Evolutionary conservation across 2,113 vertebrate species (phyloP), one percentile per base, ranked within the genome.

Genomic region (Chloropsis cyanopogon): DNA sequence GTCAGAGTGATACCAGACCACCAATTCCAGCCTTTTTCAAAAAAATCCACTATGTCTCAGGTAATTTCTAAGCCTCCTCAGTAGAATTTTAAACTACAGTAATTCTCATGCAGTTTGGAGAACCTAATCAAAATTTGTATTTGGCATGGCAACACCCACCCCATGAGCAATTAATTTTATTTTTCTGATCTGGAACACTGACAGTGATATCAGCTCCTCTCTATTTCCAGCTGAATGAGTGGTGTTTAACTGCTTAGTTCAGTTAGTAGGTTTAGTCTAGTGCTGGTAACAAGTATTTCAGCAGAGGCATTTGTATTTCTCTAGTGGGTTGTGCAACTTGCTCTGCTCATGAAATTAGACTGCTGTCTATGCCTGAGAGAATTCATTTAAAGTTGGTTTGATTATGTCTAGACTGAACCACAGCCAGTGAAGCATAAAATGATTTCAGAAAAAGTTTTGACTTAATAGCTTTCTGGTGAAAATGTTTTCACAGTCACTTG

Each of bases 371-470:
- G 86, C 82, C 42, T 86, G 56, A 54, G 78, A 96, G 88, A 88
- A 89, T 93, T 91, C 35, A 86, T 95, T 96, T 95, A 73, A 92
- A 84, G 31, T 88, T 81, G 35, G 23, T 89, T 91, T 95, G 83
- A 92, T 91, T 92, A 84, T 88, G 86, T 78, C 71, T 94, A 78
- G 68, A 63, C 89, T 81, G 64, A 96, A 66, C 72, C 72, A 78
- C 17, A 86, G 16, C 18, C 64, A 91, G 35, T 78, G 80, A 81
- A 94, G 89, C 81, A 89, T 71, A 92, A 96, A 96, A 92, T 95
- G 8, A 89, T 91, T 96, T 95, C 82, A 81, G 52, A 89, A 70
- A 86, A 95, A 91, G 72, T 89, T 86, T 95, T 96, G 47, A 78
- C 52, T 70, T 82, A 96, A 91, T 59, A 91, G 52, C 42, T 95